phyloP scores from a whole-genome alignment of 37 sponge, comb jelly and placozoan species.

The Diacarnus erythraeanus region DNA sequence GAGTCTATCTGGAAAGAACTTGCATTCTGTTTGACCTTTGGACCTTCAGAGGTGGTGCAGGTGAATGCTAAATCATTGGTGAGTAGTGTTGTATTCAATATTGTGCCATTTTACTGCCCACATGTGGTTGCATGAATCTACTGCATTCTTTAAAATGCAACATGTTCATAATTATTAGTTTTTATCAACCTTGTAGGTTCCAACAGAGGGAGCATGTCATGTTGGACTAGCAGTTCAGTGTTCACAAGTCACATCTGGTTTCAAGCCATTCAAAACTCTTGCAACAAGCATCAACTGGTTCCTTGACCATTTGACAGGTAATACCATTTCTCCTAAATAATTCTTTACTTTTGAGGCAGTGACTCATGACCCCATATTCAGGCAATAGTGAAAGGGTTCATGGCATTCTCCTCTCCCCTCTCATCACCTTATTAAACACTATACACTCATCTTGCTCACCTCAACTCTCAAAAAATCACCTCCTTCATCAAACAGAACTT shows the following conservation, averaged over 20 bases:
- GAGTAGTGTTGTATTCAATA: no score
- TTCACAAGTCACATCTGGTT: neutral
- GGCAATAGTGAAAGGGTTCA: neutral
- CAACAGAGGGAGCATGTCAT: neutral
- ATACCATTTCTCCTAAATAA: no score
- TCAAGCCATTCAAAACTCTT: neutral
- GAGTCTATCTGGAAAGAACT: neutral
- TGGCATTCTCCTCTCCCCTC: neutral
- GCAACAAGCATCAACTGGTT: neutral
- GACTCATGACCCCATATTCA: neutral
- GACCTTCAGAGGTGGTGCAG: neutral
- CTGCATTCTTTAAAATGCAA: no score
- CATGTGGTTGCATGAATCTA: no score
- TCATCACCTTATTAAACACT: neutral
- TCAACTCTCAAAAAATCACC: neutral
- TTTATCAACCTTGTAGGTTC: no score
- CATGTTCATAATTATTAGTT: no score
- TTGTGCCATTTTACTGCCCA: no score
- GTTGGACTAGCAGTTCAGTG: neutral
- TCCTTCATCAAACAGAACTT: slow-evolving; percentile 19
- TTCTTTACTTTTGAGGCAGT: no score
- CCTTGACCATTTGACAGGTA: neutral
- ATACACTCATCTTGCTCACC: slow-evolving; percentile 7
- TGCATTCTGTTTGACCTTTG: neutral
- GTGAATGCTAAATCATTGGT: no score